Conservation (phyloP, 2,888 invertebrate genomes). For the Chaetoderma sp. region DNA sequence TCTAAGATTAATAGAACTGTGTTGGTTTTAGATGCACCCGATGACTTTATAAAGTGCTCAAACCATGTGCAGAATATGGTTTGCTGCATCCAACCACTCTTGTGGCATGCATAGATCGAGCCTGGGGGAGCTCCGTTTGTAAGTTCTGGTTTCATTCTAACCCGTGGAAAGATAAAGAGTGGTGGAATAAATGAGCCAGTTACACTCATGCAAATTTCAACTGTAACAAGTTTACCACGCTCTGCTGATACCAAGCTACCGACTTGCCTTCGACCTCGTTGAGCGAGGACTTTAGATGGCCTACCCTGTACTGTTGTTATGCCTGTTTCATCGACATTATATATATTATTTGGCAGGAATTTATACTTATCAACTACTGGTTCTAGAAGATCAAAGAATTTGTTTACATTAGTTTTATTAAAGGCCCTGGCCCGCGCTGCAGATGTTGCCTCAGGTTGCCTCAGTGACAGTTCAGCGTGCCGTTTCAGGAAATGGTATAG, state of each 20-base stretch:
- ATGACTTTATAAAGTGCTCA: neutral
- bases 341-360: neutral
- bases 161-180: neutral
- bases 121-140: no score
- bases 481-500: neutral
- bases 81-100: neutral
- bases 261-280: neutral
- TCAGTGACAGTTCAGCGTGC: constrained; percentile 5
- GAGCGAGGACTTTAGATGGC: neutral
- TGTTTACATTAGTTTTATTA: constrained; percentile 18
- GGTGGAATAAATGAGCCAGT: neutral
- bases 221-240: neutral
- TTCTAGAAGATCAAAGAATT: constrained; percentile 20
- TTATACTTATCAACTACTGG: neutral
- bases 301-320: neutral
- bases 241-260: neutral
- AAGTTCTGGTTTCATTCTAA: no score
- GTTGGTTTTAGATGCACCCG: neutral
- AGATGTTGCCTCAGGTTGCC: constrained; percentile 14
- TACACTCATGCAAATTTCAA: neutral
- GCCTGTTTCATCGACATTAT: neutral
- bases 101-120: neutral
- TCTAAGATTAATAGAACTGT: neutral
- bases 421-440: constrained; percentile 16
- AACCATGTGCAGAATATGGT: constrained; percentile 1